Evolutionary conservation across 2,113 vertebrate species (phyloP), one percentile per base, ranked within the genome.

Genomic region (zebrafish (Danio rerio)): DNA sequence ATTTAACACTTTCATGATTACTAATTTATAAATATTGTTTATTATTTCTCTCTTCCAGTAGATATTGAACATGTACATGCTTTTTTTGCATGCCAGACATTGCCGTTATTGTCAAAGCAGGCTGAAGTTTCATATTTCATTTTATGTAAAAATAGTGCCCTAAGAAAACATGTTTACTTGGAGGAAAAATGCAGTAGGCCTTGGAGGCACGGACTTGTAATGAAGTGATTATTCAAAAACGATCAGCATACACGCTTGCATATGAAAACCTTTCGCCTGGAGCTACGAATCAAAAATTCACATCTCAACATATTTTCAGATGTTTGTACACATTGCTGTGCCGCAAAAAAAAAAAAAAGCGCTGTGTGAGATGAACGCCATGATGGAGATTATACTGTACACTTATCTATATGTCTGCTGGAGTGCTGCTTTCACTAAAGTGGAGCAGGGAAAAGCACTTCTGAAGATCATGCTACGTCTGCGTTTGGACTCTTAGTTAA

Each of bases 161-260:
- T 88, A 82, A 88, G 89, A 90, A 89, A 90, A 87, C 87, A 85
- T 89, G 90, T 91, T 89, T 91, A 91, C 90, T 90, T 91, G 88
- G 76, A 86, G 76, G 86, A 89, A 31, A 31, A 87, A 86, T 78
- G 86, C 55, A 74, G 83, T 83, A 80, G 87, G 87, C 89, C 91
- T 90, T 15, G 73, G 88, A 92, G 93, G 93, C 86, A 92, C 88
- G 87, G 86, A 89, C 85, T 86, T 91, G 91, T 94, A 94, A 94
- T 93, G 84, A 88, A 89, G 90, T 92, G 89, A 93, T 94, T 93
- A 94, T 93, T 93, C 92, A 88, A 89, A 93, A 93, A 93, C 92
- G 91, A 93, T 93, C 91, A 92, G 85, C 80, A 85, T 87, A 80
- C 58, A 82, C 78, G 86, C 90, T 90, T 90, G 88, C 89, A 91